Percentiles rank a stretch among this genome's conserved stretches.
phyloP scores from a whole-genome alignment of 2,888 invertebrate species.

The Dugesia japonica region DNA sequence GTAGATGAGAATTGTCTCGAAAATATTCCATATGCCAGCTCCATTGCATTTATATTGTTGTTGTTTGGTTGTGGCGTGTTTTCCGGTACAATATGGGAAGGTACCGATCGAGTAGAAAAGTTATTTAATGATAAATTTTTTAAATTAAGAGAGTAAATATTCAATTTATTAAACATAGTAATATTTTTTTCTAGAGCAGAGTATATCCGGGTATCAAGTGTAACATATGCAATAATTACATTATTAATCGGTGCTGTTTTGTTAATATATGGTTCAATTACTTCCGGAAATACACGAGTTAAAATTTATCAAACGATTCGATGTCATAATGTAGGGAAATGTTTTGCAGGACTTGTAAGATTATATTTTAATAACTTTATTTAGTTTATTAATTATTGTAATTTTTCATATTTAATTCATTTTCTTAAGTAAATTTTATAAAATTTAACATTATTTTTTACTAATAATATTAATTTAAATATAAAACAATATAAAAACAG shows the following conservation, averaged over 20 bases:
- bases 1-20: constrained; percentile 39
- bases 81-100: constrained; percentile 44
- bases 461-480: too few species aligned
- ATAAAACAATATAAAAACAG: too few species aligned
- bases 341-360: not conserved
- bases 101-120: constrained; percentile 34
- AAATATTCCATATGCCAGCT: constrained; percentile 44
- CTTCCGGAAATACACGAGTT: not conserved
- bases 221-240: not conserved
- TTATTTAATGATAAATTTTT: not conserved
- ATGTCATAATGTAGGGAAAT: not conserved
- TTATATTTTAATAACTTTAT: too few species aligned
- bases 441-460: too few species aligned
- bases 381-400: too few species aligned
- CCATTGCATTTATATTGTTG: constrained; percentile 42
- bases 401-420: too few species aligned
- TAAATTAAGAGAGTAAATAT: not conserved
- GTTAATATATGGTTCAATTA: not conserved
- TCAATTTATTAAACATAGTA: too few species aligned
- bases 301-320: not conserved
- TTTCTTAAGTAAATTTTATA: too few species aligned
- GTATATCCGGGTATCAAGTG: not conserved
- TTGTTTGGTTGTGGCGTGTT: constrained; percentile 44
- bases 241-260: not conserved
- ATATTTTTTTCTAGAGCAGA: not conserved